phyloP scores from a whole-genome alignment of 2,113 vertebrate species.

The Motacilla tschutschensis region DNA sequence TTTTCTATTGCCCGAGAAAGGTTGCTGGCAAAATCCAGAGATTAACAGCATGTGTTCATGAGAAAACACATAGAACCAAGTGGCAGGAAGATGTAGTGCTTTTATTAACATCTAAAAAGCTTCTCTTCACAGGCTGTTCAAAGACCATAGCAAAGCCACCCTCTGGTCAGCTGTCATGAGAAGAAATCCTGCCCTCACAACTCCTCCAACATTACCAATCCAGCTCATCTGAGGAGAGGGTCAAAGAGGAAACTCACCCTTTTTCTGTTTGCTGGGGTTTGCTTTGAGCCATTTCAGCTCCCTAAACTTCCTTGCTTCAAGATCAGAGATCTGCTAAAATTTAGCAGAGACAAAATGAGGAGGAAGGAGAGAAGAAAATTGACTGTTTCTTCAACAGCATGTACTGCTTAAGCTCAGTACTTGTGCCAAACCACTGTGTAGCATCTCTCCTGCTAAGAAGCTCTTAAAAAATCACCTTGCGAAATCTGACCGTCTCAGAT shows the following conservation, averaged over 20 bases:
- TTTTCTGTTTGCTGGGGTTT: not conserved
- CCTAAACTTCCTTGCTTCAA: not conserved
- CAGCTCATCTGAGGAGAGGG: not conserved
- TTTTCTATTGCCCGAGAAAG: not conserved
- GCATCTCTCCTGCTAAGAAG: not conserved
- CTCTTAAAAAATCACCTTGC: not conserved
- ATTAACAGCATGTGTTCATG: not conserved
- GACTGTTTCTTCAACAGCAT: not conserved
- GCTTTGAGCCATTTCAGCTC: not conserved
- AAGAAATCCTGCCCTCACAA: not conserved
- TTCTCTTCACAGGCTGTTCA: not conserved
- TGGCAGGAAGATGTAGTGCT: not conserved
- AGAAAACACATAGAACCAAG: not conserved
- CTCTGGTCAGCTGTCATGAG: not conserved
- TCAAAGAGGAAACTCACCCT: not conserved
- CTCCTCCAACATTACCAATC: not conserved
- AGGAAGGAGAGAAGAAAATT: not conserved
- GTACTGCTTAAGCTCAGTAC: not conserved
- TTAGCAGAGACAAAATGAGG: not conserved
- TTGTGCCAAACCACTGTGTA: not conserved
- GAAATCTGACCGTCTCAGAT: not conserved
- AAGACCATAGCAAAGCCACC: not conserved
- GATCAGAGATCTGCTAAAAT: slow-evolving; percentile 16
- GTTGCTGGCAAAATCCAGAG: not conserved
- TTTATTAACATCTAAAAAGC: not conserved